Evolutionary conservation across 2,797 vertebrate species (phyloP).

Genomic region (Anabacerthia variegaticeps): DNA sequence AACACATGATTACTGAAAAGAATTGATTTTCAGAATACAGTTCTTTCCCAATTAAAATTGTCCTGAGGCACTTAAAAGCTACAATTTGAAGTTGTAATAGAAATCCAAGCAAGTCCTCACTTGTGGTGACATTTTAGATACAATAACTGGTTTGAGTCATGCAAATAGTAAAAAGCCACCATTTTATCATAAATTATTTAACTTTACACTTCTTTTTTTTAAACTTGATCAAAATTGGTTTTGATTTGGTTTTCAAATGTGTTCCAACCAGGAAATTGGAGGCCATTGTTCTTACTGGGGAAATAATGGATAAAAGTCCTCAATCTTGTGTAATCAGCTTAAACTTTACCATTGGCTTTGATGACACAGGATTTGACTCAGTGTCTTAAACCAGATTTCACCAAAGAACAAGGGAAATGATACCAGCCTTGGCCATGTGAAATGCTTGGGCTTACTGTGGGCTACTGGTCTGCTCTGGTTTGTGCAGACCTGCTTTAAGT

Average conservation of each 20-base stretch:
- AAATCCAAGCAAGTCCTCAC: background rate
- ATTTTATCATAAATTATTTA: background rate
- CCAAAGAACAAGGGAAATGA: background rate
- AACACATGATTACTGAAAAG: slow-evolving; percentile 12
- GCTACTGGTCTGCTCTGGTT: background rate
- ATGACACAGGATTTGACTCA: background rate
- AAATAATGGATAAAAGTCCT: background rate
- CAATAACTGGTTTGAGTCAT: background rate
- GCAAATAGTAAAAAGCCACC: background rate
- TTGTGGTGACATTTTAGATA: background rate
- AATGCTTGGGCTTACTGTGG: background rate
- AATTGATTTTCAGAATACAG: slow-evolving; percentile 23
- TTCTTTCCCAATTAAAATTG: slow-evolving; percentile 30
- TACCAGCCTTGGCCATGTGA: background rate
- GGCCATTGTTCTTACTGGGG: background rate
- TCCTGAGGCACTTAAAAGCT: background rate
- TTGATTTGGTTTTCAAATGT: background rate
- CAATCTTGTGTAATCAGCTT: background rate
- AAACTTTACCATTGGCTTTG: background rate
- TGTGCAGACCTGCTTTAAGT: background rate
- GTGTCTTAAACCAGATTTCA: background rate
- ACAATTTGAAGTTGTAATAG: background rate
- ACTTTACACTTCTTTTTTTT: background rate
- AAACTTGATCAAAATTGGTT: background rate
- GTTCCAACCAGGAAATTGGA: background rate